Evolutionary conservation across 2,797 vertebrate genomes (phyloP).

Genomic region (Huso huso): DNA sequence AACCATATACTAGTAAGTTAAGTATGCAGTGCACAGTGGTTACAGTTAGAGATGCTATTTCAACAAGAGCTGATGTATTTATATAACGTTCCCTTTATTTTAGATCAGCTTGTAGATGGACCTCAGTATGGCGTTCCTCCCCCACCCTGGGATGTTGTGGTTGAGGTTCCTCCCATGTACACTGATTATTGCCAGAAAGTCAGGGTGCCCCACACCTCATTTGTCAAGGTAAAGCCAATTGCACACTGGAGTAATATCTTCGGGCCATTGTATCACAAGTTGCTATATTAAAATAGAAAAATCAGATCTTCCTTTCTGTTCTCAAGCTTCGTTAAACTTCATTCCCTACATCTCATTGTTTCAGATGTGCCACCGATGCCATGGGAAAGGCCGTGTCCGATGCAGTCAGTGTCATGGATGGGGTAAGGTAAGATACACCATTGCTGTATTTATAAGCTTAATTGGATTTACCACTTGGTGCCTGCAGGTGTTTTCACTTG

Average conservation of each 20-base stretch:
- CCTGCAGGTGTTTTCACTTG: no score
- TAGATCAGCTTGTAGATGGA: slow-evolving; percentile 62
- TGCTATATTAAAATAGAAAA: no score
- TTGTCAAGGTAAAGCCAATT: slow-evolving; percentile 56
- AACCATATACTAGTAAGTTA: slow-evolving; percentile 58
- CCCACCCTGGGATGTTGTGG: slow-evolving; percentile 62
- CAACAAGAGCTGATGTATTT: no score
- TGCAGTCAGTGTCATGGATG: slow-evolving; percentile 45
- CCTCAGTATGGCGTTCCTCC: slow-evolving; percentile 53
- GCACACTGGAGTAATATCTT: no score
- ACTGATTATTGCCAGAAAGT: slow-evolving; percentile 48
- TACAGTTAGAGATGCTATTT: no score
- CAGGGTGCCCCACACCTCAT: slow-evolving; percentile 59
- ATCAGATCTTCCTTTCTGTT: no score
- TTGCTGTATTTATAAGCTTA: no score
- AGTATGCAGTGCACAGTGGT: not conserved
- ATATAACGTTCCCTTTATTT: slow-evolving; percentile 1
- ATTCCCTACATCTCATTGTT: slow-evolving; percentile 14
- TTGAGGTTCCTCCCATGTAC: slow-evolving; percentile 52
- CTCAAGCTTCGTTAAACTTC: no score
- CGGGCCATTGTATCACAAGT: no score
- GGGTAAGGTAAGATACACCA: slow-evolving; percentile 44
- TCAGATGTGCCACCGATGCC: slow-evolving; percentile 59
- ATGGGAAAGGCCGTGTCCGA: slow-evolving; percentile 49
- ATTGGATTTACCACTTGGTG: no score